Base-by-base conservation (phyloP, 2,113 vertebrate species). In the Podarcis muralis region DNA sequence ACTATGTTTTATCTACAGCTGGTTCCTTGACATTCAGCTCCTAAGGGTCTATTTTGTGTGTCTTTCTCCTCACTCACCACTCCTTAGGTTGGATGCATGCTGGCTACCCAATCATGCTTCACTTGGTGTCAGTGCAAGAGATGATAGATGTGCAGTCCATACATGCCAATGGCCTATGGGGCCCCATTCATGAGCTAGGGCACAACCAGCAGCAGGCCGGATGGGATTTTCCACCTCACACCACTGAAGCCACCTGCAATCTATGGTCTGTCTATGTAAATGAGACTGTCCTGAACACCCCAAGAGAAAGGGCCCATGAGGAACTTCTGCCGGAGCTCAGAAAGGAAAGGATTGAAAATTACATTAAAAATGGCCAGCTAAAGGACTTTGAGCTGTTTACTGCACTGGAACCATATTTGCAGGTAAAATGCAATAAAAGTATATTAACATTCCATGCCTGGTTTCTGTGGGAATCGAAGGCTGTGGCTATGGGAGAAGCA, bases 211-310 rank as follows among this genome's bases (percentile, higher is more conserved):
- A 98, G 93, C 93, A 94, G 80, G 2, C 37, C 3, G 93, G 85
- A 43, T 98, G 98, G 98, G 96, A 97, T 86, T 97, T 98, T 89
- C 92, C 88, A 5, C 75, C 95, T 12, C 93, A 98, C 82, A 98
- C 97, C 81, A 97, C 96, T 1, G 98, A 98, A 90, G 95, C 96
- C 20, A 97, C 97, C 2, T 98, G 97, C 93, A 98, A 98, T 92
- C 95, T 98, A 90, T 98, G 97, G 98, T 96, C 97, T 1, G 90
- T 98, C 88, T 98, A 97, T 37, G 92, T 97, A 79, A 94, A 97
- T 6, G 96, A 97, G 90, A 92, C 89, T 1, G 94, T 96, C 74
- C 91, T 97, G 37, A 92, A 92, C 0, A n/a, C 97, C 62, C 43
- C 95, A 25, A 94, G 96, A n/a, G 83, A 13, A 1, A 82, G 89